Evolutionary conservation across 2,113 vertebrate genomes (phyloP).

Genomic region (Ia io): DNA sequence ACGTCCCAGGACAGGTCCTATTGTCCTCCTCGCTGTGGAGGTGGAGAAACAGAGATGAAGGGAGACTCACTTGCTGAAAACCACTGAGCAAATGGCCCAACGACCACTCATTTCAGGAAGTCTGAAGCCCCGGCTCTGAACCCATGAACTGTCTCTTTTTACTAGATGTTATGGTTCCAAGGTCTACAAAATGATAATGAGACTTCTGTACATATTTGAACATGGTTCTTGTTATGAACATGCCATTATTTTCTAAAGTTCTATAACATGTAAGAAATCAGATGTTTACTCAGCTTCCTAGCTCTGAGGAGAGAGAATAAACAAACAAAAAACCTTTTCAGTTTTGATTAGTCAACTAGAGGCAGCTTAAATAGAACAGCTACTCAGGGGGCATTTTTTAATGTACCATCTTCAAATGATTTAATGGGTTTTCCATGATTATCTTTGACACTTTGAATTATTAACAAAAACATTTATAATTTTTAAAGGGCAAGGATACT

Average conservation of each 20-base stretch:
- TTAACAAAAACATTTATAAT: conserved; percentile 66
- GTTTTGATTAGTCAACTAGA: conserved; percentile 58
- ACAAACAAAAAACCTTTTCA: conserved; percentile 26
- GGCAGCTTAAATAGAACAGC: conserved; percentile 35
- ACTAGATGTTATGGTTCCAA: not conserved
- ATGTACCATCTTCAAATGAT: conserved; percentile 54
- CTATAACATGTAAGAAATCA: not conserved
- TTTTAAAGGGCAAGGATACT: conserved; percentile 65
- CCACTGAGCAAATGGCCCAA: not conserved
- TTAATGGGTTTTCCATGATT: conserved; percentile 72
- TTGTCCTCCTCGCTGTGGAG: not conserved
- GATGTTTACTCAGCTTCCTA: conserved; percentile 31
- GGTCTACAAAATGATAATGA: not conserved
- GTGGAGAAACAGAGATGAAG: not conserved
- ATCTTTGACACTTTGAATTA: conserved; percentile 77
- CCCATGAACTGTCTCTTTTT: not conserved
- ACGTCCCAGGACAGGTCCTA: not conserved
- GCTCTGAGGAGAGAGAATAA: not conserved
- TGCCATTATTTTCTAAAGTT: conserved; percentile 15
- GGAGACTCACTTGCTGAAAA: not conserved
- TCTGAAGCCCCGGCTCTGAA: not conserved
- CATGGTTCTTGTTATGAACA: not conserved
- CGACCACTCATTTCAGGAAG: not conserved
- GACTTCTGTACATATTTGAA: not conserved
- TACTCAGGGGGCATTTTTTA: conserved; percentile 55